Evolutionary conservation across 2,888 invertebrate genomes (phyloP).

Genomic region (Andrena praecox): DNA sequence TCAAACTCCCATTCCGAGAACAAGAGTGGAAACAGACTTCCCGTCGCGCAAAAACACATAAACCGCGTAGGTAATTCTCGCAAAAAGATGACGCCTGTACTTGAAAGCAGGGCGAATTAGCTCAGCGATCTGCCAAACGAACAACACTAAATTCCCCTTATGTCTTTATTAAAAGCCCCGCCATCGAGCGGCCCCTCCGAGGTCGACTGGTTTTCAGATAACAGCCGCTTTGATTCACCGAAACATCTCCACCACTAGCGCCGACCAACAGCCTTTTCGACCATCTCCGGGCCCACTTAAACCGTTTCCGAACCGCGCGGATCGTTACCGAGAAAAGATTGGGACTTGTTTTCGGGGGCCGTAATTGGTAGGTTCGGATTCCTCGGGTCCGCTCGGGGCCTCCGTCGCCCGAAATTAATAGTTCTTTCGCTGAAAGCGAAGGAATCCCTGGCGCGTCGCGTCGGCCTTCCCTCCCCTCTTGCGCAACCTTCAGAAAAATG

Average conservation of each 20-base stretch:
- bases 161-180: slow-evolving; percentile 46
- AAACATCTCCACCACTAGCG: slow-evolving; percentile 22
- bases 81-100: no score
- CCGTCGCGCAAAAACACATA: no score
- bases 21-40: no score
- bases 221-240: slow-evolving; percentile 48
- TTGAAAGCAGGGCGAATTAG: slow-evolving; percentile 3
- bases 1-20: no score
- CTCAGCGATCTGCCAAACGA: slow-evolving; percentile 15
- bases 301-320: slow-evolving; percentile 5
- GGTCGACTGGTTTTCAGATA: slow-evolving; percentile 45
- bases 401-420: slow-evolving; percentile 81
- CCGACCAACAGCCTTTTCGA: slow-evolving; percentile 5
- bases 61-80: no score
- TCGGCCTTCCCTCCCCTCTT: neutral
- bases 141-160: slow-evolving; percentile 20
- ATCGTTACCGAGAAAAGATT: slow-evolving; percentile 28
- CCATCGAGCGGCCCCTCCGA: neutral
- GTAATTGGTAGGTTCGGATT: slow-evolving; percentile 83
- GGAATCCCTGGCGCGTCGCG: neutral
- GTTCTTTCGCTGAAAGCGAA: slow-evolving; percentile 66
- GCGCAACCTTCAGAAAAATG: neutral
- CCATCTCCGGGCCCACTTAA: neutral
- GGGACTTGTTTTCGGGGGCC: slow-evolving; percentile 64
- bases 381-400: slow-evolving; percentile 72